Evolutionary conservation across 2,888 invertebrate genomes (phyloP), one percentile per base, ranked within the genome.

Genomic region (Odontocolon sp.): DNA sequence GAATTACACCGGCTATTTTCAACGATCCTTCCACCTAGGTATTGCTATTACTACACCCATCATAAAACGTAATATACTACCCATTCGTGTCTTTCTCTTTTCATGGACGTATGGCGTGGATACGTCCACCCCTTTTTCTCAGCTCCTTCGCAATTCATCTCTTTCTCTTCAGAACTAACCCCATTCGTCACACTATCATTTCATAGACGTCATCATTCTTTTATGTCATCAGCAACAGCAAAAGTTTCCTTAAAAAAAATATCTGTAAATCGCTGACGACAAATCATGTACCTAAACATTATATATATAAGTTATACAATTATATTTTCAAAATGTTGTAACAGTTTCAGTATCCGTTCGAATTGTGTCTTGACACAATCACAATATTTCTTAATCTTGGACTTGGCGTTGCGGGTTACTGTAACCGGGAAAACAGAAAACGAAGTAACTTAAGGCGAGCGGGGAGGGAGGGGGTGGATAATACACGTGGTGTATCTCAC

Each of bases 401-500:
- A n/a, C n/a, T n/a, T n/a, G n/a, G n/a, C n/a, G n/a, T n/a, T n/a
- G n/a, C n/a, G n/a, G n/a, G n/a, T n/a, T n/a, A n/a, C 21, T 8
- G 23, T 16, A 18, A 45, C 16, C 14, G n/a, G 6, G 28, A 28
- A 38, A 28, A 14, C 45, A 16, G 18, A 38, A 18, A 40, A 63
- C 9, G 26, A 45, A 21, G n/a, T n/a, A n/a, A n/a, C n/a, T n/a
- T n/a, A 23, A 23, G 36, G 38, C 14, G 26, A 6, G 14, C 52
- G 14, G 16, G 21, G 11, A 21, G 50, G 14, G 36, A 23, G 23
- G 14, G 40, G 38, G 52, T 45, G 69, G 52, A 59, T 72, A 45
- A 69, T 66, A 70, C 66, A 63, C 59, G 54, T 61, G 59, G 66
- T 26, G 50, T 61, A 54, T 70, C 66, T 69, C 73, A 73, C 40